Evolutionary conservation across 2,888 invertebrate species (phyloP), one percentile per base, ranked within the genome.

Genomic region (Netelia melanura): DNA sequence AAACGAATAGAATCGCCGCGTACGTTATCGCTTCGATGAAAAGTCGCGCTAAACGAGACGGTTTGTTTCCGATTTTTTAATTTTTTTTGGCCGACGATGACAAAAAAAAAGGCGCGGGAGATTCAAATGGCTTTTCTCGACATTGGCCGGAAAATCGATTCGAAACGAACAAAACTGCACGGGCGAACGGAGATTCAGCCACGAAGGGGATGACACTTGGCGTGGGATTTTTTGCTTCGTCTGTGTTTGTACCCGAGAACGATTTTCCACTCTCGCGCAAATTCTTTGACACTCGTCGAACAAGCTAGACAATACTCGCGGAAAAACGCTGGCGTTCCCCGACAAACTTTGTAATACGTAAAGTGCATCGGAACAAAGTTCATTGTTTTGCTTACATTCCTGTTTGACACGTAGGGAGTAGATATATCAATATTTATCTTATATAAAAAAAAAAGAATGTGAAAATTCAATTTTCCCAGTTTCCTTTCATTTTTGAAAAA

Each of bases 261-360:
- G 54, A 65, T 64, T 65, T 72, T 56, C 10, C 71, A 72, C 71
- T 65, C 38, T 38, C 70, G 38, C 48, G 38, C 6, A 43, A 43
- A 52, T 56, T 64, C 43, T 54, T 61, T 61, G 68, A 81, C 68
- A 67, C 56, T 75, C 81, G 70, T 62, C 68, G 25, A 62, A 44
- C 62, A 56, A 64, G 38, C 38, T 38, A 38, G 38, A 38, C 38
- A 38, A 38, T 38, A 38, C 38, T 38, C 38, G 38, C 5, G 38
- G 38, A 38, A 38, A 38, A 38, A 38, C 6, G 38, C 38, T 38
- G 8, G 38, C 38, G 38, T 38, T 38, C 38, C 38, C 6, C 38
- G 38, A 38, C 5, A 38, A 38, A 38, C 38, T 38, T 38, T 38
- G 38, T 38, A 38, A 38, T 38, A 38, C 8, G 5, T 6, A 38